phyloP scores from a whole-genome alignment of 2,113 vertebrate species.

The Leiothrix lutea region DNA sequence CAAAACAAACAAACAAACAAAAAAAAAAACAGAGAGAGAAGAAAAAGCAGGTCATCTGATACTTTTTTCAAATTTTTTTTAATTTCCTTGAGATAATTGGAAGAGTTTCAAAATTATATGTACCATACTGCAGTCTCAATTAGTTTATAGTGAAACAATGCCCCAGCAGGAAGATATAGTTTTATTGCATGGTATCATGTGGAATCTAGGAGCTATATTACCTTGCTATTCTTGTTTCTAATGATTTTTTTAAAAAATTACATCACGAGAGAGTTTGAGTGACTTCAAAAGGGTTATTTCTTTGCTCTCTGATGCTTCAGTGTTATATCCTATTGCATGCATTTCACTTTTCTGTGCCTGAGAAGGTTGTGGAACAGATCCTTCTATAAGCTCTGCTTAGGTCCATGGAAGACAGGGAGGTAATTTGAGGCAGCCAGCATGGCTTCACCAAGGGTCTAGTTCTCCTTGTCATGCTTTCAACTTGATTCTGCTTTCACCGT shows the following conservation, averaged over 20 bases:
- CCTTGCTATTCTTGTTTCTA: neutral
- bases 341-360: neutral
- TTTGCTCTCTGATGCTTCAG: neutral
- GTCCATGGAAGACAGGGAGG: neutral
- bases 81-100: neutral
- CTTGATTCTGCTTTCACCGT: neutral
- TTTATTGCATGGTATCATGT: neutral
- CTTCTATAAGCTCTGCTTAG: neutral
- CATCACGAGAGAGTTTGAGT: neutral
- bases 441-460: neutral
- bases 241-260: neutral
- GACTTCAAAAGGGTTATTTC: neutral
- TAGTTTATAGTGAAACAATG: neutral
- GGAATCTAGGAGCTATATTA: neutral
- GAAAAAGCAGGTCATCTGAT: neutral
- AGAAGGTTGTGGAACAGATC: neutral
- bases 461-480: neutral
- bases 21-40: neutral
- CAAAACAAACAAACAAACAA: too few relatives aligned
- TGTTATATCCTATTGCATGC: neutral
- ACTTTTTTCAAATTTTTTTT: neutral
- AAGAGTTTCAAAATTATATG: neutral
- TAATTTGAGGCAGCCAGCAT: neutral
- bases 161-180: neutral
- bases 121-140: neutral